These are phyloP conservation scores for Bombylius discolor DNA, from an alignment of 2,888 invertebrate genomes.

Conservation along the genomic window DNA sequence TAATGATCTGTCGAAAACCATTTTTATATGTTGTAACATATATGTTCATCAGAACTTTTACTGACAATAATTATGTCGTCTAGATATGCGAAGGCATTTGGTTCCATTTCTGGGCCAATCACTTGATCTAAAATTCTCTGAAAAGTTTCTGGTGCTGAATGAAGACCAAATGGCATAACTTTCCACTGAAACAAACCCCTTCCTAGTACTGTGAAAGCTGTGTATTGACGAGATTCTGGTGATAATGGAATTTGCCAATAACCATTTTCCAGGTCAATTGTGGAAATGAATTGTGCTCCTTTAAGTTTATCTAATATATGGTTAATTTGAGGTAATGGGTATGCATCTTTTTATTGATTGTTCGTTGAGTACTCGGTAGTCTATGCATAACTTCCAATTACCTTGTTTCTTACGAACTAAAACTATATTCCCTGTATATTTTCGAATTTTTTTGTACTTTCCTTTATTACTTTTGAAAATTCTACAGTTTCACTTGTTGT, in stretches of 20 bases:
- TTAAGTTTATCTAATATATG: neutral
- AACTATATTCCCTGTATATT: neutral
- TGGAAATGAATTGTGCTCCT: neutral
- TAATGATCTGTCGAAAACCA: neutral
- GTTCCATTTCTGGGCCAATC: neutral
- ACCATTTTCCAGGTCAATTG: neutral
- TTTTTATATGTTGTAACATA: neutral
- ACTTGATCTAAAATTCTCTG: neutral
- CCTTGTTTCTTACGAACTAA: neutral
- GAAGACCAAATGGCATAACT: neutral
- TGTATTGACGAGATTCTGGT: neutral
- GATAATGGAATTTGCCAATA: neutral
- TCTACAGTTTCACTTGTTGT: no score
- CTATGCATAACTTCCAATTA: neutral
- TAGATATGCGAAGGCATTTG: constrained; percentile 4
- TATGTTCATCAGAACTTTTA: neutral
- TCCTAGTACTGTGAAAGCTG: constrained; percentile 2
- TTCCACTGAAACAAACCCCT: neutral
- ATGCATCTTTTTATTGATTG: neutral
- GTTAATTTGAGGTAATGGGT: neutral
- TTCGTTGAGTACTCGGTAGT: neutral
- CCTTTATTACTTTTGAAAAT: no score
- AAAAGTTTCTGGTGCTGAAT: constrained; percentile 3
- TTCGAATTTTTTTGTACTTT: no score
- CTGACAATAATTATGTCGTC: constrained; percentile 4